A percentile compares a stretch with the other conserved stretches of the same genome.
These are phyloP conservation scores for Drosophila sechellia DNA, from an alignment of 1,140 invertebrate species.

Conservation along the genomic window DNA sequence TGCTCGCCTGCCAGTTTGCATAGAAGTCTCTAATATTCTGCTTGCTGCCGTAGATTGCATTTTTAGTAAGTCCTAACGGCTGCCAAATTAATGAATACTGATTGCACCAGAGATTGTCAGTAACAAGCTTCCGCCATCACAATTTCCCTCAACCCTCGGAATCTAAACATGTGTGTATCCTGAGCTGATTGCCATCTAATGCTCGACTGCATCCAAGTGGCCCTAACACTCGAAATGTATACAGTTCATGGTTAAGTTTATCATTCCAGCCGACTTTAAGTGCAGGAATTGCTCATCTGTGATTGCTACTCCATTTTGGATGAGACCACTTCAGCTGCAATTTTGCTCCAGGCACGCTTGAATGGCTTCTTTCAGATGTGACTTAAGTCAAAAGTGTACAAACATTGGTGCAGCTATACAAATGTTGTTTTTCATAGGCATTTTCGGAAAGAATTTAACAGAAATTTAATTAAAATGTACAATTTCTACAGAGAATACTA, in stretches of 20 bases:
- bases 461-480: too few species aligned
- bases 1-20: conserved; percentile 42
- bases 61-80: conserved; percentile 50
- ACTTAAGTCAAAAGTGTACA: background rate
- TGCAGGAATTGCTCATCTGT: conserved; percentile 16
- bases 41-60: conserved; percentile 35
- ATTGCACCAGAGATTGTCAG: conserved; percentile 32
- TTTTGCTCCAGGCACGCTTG: background rate
- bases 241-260: conserved; percentile 10
- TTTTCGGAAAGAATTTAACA: too few species aligned
- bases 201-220: conserved; percentile 36
- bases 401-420: background rate
- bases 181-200: conserved; percentile 38
- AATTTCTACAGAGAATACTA: background rate
- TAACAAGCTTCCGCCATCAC: conserved; percentile 43
- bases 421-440: too few species aligned
- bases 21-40: conserved; percentile 29
- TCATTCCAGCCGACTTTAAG: conserved; percentile 19
- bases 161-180: conserved; percentile 3
- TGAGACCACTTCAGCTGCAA: conserved; percentile 14
- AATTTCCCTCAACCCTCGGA: conserved; percentile 1
- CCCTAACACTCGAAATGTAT: conserved; percentile 32
- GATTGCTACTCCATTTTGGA: conserved; percentile 25
- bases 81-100: conserved; percentile 69
- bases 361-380: conserved; percentile 1